A percentile compares a stretch with the other conserved stretches of the same genome.
Evolutionary conservation across 1,140 invertebrate genomes (phyloP).

Genomic region (Drosophila nebulosa): DNA sequence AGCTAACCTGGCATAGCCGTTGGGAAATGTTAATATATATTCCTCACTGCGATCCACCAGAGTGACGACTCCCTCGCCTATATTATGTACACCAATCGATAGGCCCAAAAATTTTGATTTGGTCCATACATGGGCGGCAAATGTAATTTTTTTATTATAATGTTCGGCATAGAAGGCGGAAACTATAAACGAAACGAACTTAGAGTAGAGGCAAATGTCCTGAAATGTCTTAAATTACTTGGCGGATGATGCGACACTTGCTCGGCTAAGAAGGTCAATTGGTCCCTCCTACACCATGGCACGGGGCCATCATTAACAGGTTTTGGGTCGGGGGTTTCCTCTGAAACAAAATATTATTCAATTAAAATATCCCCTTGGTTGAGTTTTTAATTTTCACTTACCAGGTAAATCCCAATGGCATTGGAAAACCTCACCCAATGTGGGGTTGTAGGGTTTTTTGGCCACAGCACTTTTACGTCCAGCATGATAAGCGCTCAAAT

Average conservation of each 20-base stretch:
- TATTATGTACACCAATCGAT: constrained; percentile 95
- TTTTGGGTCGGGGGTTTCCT: constrained; percentile 41
- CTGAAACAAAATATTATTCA: constrained; percentile 16
- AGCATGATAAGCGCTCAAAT: constrained; percentile 98
- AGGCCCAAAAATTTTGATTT: constrained; percentile 98
- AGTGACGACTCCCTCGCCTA: constrained; percentile 90
- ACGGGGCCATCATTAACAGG: constrained; percentile 88
- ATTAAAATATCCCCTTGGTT: background rate
- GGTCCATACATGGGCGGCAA: constrained; percentile 97
- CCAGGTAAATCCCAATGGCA: constrained; percentile 91
- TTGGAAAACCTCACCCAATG: constrained; percentile 96
- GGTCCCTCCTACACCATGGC: constrained; percentile 89
- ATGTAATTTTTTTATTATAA: constrained; percentile 92
- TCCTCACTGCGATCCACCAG: constrained; percentile 93
- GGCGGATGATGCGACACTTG: constrained; percentile 99
- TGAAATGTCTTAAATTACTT: constrained; percentile 83
- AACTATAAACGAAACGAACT: constrained; percentile 84
- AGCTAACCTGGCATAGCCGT: constrained; percentile 93
- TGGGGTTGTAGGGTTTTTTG: constrained; percentile 99
- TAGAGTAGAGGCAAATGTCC: fast-evolving
- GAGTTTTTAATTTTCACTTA: background rate
- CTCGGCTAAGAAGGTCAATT: constrained; percentile 96
- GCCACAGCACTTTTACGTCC: constrained; percentile 96
- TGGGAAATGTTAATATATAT: constrained; percentile 96
- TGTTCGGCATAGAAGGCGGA: constrained; percentile 99